Percentiles rank a stretch among this genome's conserved stretches.
Evolutionary conservation across 2,113 vertebrate species (phyloP).

Genomic region (Leptobrachium ailaonicum): DNA sequence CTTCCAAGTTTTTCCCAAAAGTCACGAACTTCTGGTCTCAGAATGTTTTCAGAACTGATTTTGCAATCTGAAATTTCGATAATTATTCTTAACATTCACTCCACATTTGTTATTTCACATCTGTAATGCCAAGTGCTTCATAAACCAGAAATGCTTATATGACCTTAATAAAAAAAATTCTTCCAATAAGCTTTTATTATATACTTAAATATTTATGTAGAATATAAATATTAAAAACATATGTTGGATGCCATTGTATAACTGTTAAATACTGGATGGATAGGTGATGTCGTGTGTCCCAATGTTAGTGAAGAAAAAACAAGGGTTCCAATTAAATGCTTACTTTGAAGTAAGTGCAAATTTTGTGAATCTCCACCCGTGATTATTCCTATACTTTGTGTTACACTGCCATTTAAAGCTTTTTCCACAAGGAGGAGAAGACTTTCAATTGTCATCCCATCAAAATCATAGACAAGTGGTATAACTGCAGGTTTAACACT

Average conservation of each 20-base stretch:
- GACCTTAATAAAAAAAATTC: no score
- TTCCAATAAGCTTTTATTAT: no score
- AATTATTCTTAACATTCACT: no score
- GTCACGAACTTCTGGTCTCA: slow-evolving; percentile 68
- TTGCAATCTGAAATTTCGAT: slow-evolving; percentile 60
- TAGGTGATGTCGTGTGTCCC: no score
- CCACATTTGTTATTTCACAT: no score
- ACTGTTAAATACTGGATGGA: no score
- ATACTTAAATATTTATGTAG: no score
- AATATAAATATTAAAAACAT: no score
- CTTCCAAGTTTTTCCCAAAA: slow-evolving; percentile 81
- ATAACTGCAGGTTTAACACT: slow-evolving; percentile 65
- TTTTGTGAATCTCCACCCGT: slow-evolving; percentile 73
- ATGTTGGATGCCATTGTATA: no score
- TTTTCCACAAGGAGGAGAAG: slow-evolving; percentile 68
- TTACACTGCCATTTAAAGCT: slow-evolving; percentile 61
- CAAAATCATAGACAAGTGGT: slow-evolving; percentile 74
- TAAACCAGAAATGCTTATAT: no score
- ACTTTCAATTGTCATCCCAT: slow-evolving; percentile 66
- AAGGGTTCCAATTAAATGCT: slow-evolving; percentile 8
- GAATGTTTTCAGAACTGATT: slow-evolving; percentile 67
- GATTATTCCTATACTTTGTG: slow-evolving; percentile 74
- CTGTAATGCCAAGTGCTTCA: no score
- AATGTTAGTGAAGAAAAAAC: background rate
- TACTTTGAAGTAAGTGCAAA: slow-evolving; percentile 73